Conservation (phyloP, 2,797 vertebrate species). For the Ambastaia sidthimunki region DNA sequence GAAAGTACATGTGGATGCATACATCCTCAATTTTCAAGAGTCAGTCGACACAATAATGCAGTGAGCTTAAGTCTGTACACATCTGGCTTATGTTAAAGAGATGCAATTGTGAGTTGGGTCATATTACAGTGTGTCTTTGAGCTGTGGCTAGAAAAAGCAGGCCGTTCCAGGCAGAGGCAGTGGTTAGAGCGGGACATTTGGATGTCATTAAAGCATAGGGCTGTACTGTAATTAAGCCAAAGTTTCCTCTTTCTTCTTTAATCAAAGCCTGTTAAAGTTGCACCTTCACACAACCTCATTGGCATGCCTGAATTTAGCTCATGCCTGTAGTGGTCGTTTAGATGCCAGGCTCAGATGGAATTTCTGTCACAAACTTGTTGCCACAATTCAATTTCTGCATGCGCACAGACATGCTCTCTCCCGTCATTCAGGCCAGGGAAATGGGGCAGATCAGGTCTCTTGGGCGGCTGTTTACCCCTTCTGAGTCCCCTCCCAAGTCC, state of each 20-base stretch:
- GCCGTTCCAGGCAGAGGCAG: not conserved
- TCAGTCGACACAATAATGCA: slow-evolving; percentile 36
- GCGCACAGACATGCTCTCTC: not conserved
- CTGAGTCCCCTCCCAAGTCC: slow-evolving; percentile 9
- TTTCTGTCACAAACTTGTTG: slow-evolving; percentile 20
- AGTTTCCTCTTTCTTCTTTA: slow-evolving; percentile 42
- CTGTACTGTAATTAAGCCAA: slow-evolving; percentile 41
- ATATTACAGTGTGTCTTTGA: slow-evolving; percentile 35
- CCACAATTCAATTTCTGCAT: not conserved
- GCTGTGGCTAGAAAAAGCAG: not conserved
- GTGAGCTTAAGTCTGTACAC: slow-evolving; percentile 1
- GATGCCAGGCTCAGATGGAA: slow-evolving; percentile 18
- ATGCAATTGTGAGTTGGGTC: slow-evolving; percentile 14
- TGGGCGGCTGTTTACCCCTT: not conserved
- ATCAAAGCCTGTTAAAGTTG: slow-evolving; percentile 30
- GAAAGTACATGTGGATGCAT: not conserved
- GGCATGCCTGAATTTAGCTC: slow-evolving; percentile 10
- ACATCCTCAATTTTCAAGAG: not conserved
- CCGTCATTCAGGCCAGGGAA: not conserved
- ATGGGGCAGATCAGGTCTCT: slow-evolving; percentile 14
- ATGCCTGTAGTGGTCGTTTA: not conserved
- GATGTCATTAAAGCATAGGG: slow-evolving; percentile 50
- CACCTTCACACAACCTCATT: slow-evolving; percentile 10
- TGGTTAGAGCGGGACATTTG: slow-evolving; percentile 48
- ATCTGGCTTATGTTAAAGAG: slow-evolving; percentile 41